Evolutionary conservation across 2,797 vertebrate species (phyloP).

Genomic region (Micrastur ruficollis): DNA sequence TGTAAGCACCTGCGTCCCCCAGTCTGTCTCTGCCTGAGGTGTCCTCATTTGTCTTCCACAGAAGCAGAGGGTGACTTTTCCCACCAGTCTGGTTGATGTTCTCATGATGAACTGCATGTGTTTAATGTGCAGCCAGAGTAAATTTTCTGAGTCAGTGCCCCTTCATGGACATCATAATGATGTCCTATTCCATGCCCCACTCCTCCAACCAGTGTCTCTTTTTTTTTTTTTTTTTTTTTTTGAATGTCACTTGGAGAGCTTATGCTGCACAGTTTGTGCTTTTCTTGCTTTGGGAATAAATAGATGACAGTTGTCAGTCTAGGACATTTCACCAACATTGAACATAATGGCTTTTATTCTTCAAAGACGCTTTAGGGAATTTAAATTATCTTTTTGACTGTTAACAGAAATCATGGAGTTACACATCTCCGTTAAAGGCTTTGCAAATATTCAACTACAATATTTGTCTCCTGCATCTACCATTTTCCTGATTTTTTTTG

Average conservation of each 20-base stretch:
- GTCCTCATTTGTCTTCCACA: background rate
- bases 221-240: fast-evolving
- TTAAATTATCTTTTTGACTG: background rate
- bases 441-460: background rate
- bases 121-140: background rate
- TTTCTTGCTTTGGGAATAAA: background rate
- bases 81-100: background rate
- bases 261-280: background rate
- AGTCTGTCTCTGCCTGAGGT: background rate
- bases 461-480: background rate
- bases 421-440: background rate
- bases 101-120: background rate
- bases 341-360: background rate
- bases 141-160: background rate
- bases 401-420: background rate
- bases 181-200: fast-evolving
- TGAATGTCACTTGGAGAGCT: background rate
- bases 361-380: background rate
- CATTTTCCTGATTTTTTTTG: background rate
- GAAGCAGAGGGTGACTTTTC: background rate
- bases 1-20: background rate
- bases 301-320: background rate
- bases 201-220: too few species aligned
- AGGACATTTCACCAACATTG: background rate
- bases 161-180: fast-evolving